Conservation (phyloP, 1,140 invertebrate species). For the Papilio glaucus region DNA sequence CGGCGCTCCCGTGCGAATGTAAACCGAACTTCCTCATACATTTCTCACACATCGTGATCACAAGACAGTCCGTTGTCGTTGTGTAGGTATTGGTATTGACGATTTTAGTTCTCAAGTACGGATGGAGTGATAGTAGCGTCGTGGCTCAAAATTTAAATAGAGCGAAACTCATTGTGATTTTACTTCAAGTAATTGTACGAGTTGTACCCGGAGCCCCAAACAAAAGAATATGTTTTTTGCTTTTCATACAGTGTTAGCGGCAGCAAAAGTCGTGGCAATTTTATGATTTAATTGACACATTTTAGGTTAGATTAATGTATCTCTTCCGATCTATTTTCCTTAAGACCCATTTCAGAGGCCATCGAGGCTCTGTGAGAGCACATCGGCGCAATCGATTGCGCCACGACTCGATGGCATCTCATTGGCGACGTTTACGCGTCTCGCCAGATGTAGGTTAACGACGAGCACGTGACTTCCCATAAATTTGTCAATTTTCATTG, state of each 20-base stretch:
- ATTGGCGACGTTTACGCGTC: not conserved
- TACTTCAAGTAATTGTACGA: too few species aligned
- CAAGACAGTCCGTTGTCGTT: not conserved
- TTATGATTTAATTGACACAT: too few species aligned
- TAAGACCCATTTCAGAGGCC: not conserved
- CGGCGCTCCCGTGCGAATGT: conserved; percentile 1
- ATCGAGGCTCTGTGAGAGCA: not conserved
- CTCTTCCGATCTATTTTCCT: too few species aligned
- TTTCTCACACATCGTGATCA: not conserved
- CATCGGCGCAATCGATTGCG: not conserved
- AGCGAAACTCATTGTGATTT: too few species aligned
- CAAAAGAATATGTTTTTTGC: too few species aligned
- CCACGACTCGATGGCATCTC: not conserved
- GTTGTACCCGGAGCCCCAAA: too few species aligned
- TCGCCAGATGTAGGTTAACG: conserved; percentile 3
- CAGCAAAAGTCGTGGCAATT: too few species aligned
- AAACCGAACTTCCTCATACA: not conserved
- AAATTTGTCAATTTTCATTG: not conserved
- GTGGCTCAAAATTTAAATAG: too few species aligned
- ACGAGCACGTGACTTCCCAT: conserved; percentile 1
- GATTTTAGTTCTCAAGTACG: too few species aligned
- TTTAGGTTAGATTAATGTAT: too few species aligned
- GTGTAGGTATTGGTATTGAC: not conserved
- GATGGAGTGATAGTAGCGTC: too few species aligned
- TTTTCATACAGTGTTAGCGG: too few species aligned